Evolutionary conservation across 1,140 invertebrate species (phyloP), one percentile per base, ranked within the genome.

Genomic region (Carposina sasakii): DNA sequence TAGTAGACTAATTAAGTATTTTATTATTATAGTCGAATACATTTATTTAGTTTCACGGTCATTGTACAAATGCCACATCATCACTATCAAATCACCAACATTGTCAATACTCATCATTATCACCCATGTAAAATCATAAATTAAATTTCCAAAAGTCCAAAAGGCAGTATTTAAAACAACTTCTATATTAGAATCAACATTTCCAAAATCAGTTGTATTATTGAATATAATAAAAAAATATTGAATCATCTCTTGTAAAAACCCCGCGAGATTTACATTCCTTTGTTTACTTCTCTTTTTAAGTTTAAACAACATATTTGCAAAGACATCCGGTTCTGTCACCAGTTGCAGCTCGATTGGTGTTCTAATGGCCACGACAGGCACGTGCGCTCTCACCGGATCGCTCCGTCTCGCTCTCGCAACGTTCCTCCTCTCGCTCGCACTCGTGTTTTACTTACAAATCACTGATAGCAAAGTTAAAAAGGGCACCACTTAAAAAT

Each of bases 111-210:
- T 36, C 44, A 47, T 47, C 37, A 40, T 41, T 36, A 47, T 45
- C 16, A 48, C 40, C 33, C 30, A 41, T 37, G 22, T 33, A 41
- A 30, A 22, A 21, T 41, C 28, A 26, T 26, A 48, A 47, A 26
- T 28, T 12, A 12, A 5, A 28, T 6, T 33, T 10, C 4, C n/a
- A 21, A 52, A 31, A 31, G 71, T 82, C 75, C 78, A 81, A 82
- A 82, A 78, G 78, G 76, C 78, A 78, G 73, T 81, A 76, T 81
- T 74, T 68, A 54, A 52, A 52, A n/a, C n/a, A n/a, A n/a, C n/a
- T n/a, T n/a, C n/a, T n/a, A n/a, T n/a, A n/a, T n/a, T n/a, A n/a
- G n/a, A n/a, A n/a, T n/a, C n/a, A n/a, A n/a, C n/a, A n/a, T n/a
- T n/a, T n/a, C n/a, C n/a, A n/a, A n/a, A n/a, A n/a, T n/a, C n/a